Evolutionary conservation across 2,888 invertebrate genomes (phyloP).

Genomic region (Synanthedon myopaeformis): DNA sequence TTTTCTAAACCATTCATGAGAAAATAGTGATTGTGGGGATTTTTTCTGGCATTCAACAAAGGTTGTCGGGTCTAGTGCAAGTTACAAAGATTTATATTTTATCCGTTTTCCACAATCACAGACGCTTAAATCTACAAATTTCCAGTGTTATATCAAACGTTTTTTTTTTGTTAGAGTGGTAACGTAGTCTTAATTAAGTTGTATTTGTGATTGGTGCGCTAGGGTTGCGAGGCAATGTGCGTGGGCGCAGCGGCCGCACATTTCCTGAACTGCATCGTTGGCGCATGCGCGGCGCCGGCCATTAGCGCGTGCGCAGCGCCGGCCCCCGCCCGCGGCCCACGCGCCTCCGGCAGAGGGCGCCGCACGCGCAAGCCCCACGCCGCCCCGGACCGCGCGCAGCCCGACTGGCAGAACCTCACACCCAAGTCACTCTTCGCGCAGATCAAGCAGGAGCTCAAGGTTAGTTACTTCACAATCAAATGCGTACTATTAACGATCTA

Average conservation of each 20-base stretch:
- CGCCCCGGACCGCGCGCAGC: slow-evolving; percentile 46
- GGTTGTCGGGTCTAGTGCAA: too few relatives aligned
- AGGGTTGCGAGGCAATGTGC: slow-evolving; percentile 90
- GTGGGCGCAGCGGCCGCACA: slow-evolving; percentile 92
- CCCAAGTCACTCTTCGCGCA: slow-evolving; percentile 90
- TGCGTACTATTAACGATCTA: too few relatives aligned
- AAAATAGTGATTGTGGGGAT: too few relatives aligned
- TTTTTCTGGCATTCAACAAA: too few relatives aligned
- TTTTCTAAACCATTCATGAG: too few relatives aligned
- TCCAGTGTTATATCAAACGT: background rate
- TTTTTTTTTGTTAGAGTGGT: background rate
- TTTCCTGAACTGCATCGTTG: slow-evolving; percentile 95
- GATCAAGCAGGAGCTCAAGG: slow-evolving; percentile 82
- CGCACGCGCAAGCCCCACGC: slow-evolving; percentile 44
- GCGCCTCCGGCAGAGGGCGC: slow-evolving; percentile 72
- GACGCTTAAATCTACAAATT: background rate
- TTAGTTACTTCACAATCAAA: slow-evolving; percentile 6
- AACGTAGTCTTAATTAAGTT: background rate
- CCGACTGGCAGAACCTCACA: slow-evolving; percentile 88
- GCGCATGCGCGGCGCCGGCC: slow-evolving; percentile 66
- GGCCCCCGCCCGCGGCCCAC: slow-evolving; percentile 49
- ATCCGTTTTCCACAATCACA: too few relatives aligned
- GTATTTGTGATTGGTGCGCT: slow-evolving; percentile 2
- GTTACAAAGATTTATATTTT: too few relatives aligned
- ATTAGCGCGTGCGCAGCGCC: slow-evolving; percentile 1